phyloP scores from a whole-genome alignment of 2,113 vertebrate species.

The Hoplias malabaricus region DNA sequence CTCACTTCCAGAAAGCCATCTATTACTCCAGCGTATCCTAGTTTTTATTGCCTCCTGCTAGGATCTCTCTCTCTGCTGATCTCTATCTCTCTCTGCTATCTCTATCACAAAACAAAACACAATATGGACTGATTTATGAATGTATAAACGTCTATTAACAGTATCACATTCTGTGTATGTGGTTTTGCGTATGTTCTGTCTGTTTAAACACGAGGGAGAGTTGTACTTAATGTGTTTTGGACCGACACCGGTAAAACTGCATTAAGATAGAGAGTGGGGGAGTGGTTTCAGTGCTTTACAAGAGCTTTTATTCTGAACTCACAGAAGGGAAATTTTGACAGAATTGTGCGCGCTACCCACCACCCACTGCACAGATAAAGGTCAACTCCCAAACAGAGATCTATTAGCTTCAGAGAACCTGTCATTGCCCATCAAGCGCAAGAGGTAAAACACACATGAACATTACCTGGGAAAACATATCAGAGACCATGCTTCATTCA shows the following conservation, averaged over 20 bases:
- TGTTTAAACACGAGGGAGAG: background rate
- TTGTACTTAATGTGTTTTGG: background rate
- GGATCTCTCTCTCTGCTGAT: slow-evolving; percentile 19
- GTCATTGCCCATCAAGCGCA: background rate
- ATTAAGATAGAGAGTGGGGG: background rate
- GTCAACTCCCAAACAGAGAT: slow-evolving; percentile 2
- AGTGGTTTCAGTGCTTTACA: background rate
- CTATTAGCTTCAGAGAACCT: background rate
- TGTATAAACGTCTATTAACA: background rate
- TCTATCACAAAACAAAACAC: background rate
- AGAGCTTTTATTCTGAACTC: background rate
- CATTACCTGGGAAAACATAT: no score
- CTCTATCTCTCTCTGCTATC: no score
- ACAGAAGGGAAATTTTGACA: background rate
- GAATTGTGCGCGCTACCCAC: background rate
- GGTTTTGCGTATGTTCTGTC: background rate
- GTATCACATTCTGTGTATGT: background rate
- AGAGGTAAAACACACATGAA: background rate
- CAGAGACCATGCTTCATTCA: background rate
- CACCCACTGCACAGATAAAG: background rate
- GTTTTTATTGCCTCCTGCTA: background rate
- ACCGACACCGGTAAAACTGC: background rate
- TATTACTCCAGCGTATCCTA: slow-evolving; percentile 30
- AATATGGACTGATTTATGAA: slow-evolving; percentile 28
- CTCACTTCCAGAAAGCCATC: slow-evolving; percentile 42